Conservation (phyloP, 2,888 invertebrate genomes). For the Chalcosyrphus nemorum region DNA sequence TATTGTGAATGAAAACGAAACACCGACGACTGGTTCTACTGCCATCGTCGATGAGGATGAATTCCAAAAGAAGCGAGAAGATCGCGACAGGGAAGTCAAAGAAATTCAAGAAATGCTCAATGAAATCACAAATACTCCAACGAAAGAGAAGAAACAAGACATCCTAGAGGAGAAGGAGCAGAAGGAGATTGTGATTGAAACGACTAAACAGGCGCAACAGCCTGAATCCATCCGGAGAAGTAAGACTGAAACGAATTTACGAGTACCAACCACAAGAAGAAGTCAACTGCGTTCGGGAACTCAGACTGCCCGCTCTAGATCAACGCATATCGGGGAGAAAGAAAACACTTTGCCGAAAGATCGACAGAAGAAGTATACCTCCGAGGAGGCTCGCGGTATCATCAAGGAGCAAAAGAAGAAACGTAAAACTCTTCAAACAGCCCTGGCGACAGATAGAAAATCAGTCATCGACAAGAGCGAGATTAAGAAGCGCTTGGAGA, state of each 20-base stretch:
- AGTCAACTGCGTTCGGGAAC: conserved; percentile 14
- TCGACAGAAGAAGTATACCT: conserved; percentile 81
- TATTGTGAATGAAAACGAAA: conserved; percentile 55
- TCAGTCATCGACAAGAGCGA: conserved; percentile 79
- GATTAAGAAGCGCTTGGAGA: conserved; percentile 82
- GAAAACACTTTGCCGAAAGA: conserved; percentile 16
- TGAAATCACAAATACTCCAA: conserved; percentile 73
- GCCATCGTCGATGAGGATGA: conserved; percentile 56
- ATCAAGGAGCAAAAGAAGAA: conserved; percentile 84
- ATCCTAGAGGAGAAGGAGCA: background rate
- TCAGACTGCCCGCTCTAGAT: conserved; percentile 53
- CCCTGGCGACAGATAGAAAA: conserved; percentile 68
- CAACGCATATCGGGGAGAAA: conserved; percentile 27
- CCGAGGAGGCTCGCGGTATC: conserved; percentile 83
- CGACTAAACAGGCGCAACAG: conserved; percentile 34
- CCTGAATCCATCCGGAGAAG: conserved; percentile 70
- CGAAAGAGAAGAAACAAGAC: conserved; percentile 5
- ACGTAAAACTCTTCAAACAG: conserved; percentile 77
- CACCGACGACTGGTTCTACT: background rate
- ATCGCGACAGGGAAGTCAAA: conserved; percentile 75
- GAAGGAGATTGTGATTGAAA: background rate
- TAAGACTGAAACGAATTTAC: conserved; percentile 73
- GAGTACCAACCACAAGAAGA: conserved; percentile 29
- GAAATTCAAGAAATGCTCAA: conserved; percentile 76
- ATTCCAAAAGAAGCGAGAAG: conserved; percentile 75